Percentiles rank a stretch among this genome's conserved stretches.
These are phyloP conservation scores for Dryobota labecula DNA, from an alignment of 2,888 invertebrate species.

Conservation along the genomic window DNA sequence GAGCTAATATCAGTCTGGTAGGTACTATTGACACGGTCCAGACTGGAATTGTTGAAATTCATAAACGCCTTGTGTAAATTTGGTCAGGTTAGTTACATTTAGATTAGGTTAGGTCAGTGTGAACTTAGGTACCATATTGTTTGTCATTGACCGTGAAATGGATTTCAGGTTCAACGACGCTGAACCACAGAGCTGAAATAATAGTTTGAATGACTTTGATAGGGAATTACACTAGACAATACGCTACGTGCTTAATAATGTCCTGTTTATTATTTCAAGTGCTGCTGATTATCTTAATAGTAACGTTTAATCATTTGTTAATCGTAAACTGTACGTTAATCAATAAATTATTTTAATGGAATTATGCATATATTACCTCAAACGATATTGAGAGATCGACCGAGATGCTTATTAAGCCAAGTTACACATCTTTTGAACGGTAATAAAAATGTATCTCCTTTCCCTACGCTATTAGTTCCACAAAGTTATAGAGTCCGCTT, in stretches of 20 bases:
- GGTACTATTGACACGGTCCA: slow-evolving; percentile 34
- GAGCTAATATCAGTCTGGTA: slow-evolving; percentile 14
- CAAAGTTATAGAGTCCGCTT: background rate
- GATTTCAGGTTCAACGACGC: slow-evolving; percentile 65
- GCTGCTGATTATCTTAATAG: background rate
- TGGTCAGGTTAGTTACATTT: slow-evolving; percentile 42
- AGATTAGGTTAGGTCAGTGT: slow-evolving; percentile 48
- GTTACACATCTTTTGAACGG: background rate
- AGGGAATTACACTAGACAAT: slow-evolving; percentile 1
- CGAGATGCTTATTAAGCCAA: background rate
- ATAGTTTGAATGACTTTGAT: slow-evolving; percentile 17
- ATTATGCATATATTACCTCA: background rate
- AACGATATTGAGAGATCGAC: background rate
- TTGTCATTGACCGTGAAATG: slow-evolving; percentile 64
- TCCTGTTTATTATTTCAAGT: background rate
- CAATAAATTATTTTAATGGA: too few relatives aligned
- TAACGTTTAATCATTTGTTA: background rate
- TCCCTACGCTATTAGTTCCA: too few relatives aligned
- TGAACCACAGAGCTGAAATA: slow-evolving; percentile 21
- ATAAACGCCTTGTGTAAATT: slow-evolving; percentile 39
- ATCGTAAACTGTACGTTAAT: background rate
- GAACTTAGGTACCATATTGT: slow-evolving; percentile 39
- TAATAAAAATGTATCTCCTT: background rate
- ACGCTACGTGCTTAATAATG: background rate
- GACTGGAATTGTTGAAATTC: slow-evolving; percentile 41